Percentiles rank a stretch among this genome's conserved stretches.
These are phyloP conservation scores for Drosophila koepferae DNA, from an alignment of 2,888 invertebrate genomes.

Conservation along the genomic window DNA sequence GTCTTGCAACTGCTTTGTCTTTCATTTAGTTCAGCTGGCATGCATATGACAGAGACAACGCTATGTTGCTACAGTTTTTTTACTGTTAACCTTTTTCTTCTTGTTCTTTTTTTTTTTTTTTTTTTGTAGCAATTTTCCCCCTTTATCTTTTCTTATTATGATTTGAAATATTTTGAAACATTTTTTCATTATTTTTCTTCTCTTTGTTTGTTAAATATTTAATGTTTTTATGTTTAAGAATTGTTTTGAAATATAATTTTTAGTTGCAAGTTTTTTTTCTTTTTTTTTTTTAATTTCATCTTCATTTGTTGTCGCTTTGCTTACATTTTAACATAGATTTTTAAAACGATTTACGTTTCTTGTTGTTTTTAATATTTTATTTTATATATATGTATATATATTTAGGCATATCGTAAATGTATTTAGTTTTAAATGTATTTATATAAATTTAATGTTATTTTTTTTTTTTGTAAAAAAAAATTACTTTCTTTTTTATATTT, in stretches of 20 bases:
- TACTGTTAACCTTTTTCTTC: too few relatives aligned
- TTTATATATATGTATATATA: conserved; percentile 11
- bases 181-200: background rate
- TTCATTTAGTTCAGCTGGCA: conserved; percentile 18
- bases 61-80: conserved; percentile 16
- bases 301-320: conserved; percentile 14
- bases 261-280: background rate
- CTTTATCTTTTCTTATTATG: conserved; percentile 2
- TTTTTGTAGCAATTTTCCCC: conserved; percentile 1
- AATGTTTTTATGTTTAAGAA: conserved; percentile 10
- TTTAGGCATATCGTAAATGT: conserved; percentile 15
- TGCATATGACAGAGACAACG: conserved; percentile 38
- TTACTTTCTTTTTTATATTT: background rate
- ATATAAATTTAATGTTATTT: background rate
- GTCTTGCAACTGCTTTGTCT: conserved; percentile 8
- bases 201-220: background rate
- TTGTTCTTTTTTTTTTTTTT: background rate
- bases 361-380: background rate
- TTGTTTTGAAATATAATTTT: conserved; percentile 41
- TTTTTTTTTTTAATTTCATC: conserved; percentile 11
- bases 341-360: conserved; percentile 45
- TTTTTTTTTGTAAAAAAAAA: conserved; percentile 8
- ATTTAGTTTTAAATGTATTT: conserved; percentile 16
- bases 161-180: conserved; percentile 1
- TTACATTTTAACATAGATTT: conserved; percentile 48